phyloP scores from a whole-genome alignment of 2,888 invertebrate genomes.

The Eupithecia subfuscata region DNA sequence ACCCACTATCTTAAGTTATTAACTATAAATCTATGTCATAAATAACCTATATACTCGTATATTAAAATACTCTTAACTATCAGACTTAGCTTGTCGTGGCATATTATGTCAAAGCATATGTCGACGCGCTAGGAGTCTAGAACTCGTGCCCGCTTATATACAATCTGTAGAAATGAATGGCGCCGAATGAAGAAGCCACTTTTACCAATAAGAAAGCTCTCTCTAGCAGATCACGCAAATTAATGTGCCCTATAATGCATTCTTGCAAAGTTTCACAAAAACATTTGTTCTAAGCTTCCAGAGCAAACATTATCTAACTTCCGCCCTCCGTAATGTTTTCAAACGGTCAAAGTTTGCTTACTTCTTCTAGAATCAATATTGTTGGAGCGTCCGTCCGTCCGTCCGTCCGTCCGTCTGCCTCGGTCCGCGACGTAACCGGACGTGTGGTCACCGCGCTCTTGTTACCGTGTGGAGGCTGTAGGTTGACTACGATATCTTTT shows the following conservation, averaged over 20 bases:
- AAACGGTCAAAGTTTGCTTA: slow-evolving; percentile 24
- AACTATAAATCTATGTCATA: no score
- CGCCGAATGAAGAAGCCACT: no score
- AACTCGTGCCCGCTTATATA: no score
- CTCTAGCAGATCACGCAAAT: neutral
- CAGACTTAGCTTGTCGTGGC: no score
- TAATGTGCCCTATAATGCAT: neutral
- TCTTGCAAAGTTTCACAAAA: neutral
- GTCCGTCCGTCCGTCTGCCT: neutral
- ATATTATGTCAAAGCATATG: no score
- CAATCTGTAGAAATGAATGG: no score
- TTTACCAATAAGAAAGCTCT: no score
- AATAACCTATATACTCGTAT: no score
- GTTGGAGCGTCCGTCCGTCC: slow-evolving; percentile 13
- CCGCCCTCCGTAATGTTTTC: slow-evolving; percentile 16
- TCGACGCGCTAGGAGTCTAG: no score
- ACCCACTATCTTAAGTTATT: no score
- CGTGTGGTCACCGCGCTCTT: slow-evolving; percentile 29
- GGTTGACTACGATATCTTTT: neutral
- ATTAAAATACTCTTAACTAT: no score
- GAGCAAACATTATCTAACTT: neutral
- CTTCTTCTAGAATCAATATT: slow-evolving; percentile 35
- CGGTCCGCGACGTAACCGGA: neutral
- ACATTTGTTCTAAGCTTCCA: neutral
- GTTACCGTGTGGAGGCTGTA: neutral